Percentiles rank a stretch among this genome's conserved stretches.
These are phyloP conservation scores for Ctenopoma multispine DNA, from an alignment of 2,797 vertebrate species.

Conservation along the genomic window DNA sequence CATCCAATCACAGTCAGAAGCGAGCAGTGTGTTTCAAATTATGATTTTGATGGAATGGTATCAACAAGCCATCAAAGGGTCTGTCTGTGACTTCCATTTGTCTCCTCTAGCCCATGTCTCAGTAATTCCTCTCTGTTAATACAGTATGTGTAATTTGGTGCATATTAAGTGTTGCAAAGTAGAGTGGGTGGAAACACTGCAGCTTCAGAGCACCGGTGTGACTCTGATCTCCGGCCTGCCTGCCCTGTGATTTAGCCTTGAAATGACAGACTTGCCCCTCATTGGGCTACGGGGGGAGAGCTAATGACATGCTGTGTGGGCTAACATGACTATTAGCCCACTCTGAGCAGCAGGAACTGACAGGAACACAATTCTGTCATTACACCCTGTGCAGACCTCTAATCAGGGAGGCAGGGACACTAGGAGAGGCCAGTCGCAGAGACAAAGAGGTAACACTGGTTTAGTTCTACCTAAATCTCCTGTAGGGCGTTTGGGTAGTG, in stretches of 20 bases:
- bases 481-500: not conserved
- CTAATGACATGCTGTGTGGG: slow-evolving; percentile 83
- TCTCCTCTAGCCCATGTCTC: slow-evolving; percentile 48
- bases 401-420: slow-evolving; percentile 79
- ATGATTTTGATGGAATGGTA: slow-evolving; percentile 63
- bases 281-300: slow-evolving; percentile 75
- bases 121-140: slow-evolving; percentile 66
- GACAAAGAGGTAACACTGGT: slow-evolving; percentile 36
- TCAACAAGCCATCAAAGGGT: slow-evolving; percentile 53
- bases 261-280: slow-evolving; percentile 82
- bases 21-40: slow-evolving; percentile 67
- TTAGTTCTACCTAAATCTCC: slow-evolving; percentile 5
- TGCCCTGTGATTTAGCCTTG: slow-evolving; percentile 81
- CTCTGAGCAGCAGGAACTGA: slow-evolving; percentile 80
- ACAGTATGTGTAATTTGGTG: slow-evolving; percentile 49
- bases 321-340: slow-evolving; percentile 85
- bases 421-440: slow-evolving; percentile 44
- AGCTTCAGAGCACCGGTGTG: slow-evolving; percentile 64
- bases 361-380: slow-evolving; percentile 84
- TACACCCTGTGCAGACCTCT: slow-evolving; percentile 81
- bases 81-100: slow-evolving; percentile 61
- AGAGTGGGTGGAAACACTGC: slow-evolving; percentile 56
- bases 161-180: slow-evolving; percentile 66
- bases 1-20: slow-evolving; percentile 73
- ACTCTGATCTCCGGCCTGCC: slow-evolving; percentile 71